Percentiles rank a stretch among this genome's conserved stretches.
These are phyloP conservation scores for Ennomos erosarius DNA, from an alignment of 2,888 invertebrate species.

Conservation along the genomic window DNA sequence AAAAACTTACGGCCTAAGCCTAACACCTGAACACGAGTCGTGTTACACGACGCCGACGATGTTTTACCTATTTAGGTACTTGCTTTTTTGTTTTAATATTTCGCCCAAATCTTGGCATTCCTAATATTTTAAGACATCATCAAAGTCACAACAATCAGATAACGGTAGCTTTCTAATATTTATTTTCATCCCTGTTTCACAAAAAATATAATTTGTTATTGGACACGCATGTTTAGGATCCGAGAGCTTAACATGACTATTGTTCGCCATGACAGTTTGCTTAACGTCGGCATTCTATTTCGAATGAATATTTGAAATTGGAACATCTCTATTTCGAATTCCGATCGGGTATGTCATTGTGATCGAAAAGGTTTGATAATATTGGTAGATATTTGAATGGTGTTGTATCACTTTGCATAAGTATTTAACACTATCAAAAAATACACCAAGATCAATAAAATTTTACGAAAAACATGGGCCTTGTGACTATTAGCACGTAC, in stretches of 20 bases:
- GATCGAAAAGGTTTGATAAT: slow-evolving; percentile 21
- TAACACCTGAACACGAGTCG: too few species aligned
- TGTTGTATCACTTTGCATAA: too few species aligned
- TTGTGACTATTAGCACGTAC: too few species aligned
- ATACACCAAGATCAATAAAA: too few species aligned
- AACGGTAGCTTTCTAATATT: slow-evolving; percentile 53
- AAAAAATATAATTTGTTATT: slow-evolving; percentile 65
- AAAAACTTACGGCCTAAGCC: too few species aligned
- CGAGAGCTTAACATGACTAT: slow-evolving; percentile 56
- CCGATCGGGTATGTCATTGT: slow-evolving; percentile 37
- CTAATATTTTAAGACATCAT: slow-evolving; percentile 41
- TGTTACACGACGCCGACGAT: too few species aligned
- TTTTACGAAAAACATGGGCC: too few species aligned
- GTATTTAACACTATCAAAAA: too few species aligned
- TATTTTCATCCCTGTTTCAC: slow-evolving; percentile 47
- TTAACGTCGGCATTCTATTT: slow-evolving; percentile 62
- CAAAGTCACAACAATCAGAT: slow-evolving; percentile 42
- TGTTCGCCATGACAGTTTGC: slow-evolving; percentile 70
- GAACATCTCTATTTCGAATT: slow-evolving; percentile 64
- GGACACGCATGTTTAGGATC: slow-evolving; percentile 63
- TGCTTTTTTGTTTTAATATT: too few species aligned
- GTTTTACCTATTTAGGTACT: too few species aligned
- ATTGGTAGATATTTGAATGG: slow-evolving; percentile 1
- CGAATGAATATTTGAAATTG: slow-evolving; percentile 62
- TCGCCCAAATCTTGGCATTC: background rate